Conservation (phyloP, 2,113 vertebrate species). For the Mesitornis unicolor region DNA sequence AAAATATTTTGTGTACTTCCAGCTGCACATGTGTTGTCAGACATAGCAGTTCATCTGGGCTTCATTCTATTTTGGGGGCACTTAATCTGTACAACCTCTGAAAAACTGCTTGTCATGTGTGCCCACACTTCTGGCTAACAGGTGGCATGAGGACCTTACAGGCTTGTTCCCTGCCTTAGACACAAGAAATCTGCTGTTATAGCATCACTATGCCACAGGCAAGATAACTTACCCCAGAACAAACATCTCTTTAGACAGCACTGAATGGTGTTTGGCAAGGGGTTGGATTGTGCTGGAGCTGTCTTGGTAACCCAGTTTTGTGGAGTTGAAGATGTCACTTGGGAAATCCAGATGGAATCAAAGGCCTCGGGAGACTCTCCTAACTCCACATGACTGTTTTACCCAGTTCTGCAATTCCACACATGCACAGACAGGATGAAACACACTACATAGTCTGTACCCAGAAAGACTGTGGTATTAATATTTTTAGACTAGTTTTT, state of each 20-base stretch:
- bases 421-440: not conserved
- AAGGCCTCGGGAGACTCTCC: not conserved
- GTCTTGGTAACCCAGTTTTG: not conserved
- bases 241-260: not conserved
- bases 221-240: not conserved
- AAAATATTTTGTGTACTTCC: not conserved
- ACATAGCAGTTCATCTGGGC: not conserved
- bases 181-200: not conserved
- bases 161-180: not conserved
- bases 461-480: not conserved
- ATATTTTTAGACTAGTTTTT: not conserved
- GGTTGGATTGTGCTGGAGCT: not conserved
- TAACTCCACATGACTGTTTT: not conserved
- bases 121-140: not conserved
- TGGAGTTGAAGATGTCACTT: not conserved
- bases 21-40: not conserved
- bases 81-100: not conserved
- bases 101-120: not conserved
- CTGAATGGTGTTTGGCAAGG: not conserved
- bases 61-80: not conserved
- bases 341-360: not conserved
- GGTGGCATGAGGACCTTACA: not conserved
- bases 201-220: not conserved
- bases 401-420: not conserved
- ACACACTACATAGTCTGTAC: not conserved